Base-by-base conservation (phyloP, 2,113 vertebrate genomes). In the Otolemur garnettii region DNA sequence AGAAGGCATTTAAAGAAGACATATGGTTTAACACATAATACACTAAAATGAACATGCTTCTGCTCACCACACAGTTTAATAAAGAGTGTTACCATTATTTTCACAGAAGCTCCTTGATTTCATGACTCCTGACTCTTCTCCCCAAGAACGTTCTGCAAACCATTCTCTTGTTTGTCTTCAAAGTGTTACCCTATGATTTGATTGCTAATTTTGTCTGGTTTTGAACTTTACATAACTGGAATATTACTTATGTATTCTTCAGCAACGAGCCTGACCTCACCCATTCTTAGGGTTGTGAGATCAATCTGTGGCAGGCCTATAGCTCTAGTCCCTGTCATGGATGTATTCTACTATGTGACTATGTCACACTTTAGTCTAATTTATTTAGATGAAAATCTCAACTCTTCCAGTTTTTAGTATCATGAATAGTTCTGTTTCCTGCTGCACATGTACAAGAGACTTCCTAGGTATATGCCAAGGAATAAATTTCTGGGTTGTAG, bases 1-100 rank as follows among this genome's bases (percentile, higher is more conserved):
- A 75, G 96, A 55, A 10, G 85, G 68, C 80, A 80, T 79, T 88
- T 92, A 72, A 87, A 87, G n/a, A 35, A 60, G 4, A 66, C n/a
- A 22, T 19, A 30, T 0, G 90, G 1, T 77, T 96, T 77, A 83
- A 88, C 95, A 50, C 22, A 80, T 7, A 71, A 81, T 72, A 59
- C 81, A 86, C 53, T 74, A 14, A 81, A 91, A 68, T 74, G 21
- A 55, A 38, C 5, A 26, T 75, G 57, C 30, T 53, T 88, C 15
- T 81, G 53, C 26, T 92, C 18, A 55, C 7, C 9, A 21, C 10
- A 62, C 10, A 83, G 45, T 68, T 80, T 84, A 86, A 68, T 8
- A 85, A 87, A 35, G 4, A 71, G 2, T 1, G 80, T 33, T 50
- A 42, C 22, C 22, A 87, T 35, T 50, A 75, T 24, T 26, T 90